These are phyloP conservation scores for Australoheros scitulus DNA, from an alignment of 2,113 vertebrate species.

Conservation along the genomic window DNA sequence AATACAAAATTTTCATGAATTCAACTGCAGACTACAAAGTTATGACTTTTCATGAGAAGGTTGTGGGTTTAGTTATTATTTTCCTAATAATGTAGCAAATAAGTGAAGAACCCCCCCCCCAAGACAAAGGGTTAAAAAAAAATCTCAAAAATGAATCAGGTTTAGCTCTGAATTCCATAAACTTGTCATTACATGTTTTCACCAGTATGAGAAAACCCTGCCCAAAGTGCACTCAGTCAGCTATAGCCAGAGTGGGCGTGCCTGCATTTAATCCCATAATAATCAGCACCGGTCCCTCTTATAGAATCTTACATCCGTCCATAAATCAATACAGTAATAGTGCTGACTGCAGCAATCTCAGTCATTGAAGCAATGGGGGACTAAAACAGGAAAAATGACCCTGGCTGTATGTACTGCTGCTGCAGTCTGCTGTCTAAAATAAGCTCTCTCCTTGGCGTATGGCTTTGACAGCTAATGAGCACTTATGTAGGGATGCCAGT, in stretches of 20 bases:
- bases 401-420: constrained; percentile 35
- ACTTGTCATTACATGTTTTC: not conserved
- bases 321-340: constrained; percentile 77
- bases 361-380: constrained; percentile 18
- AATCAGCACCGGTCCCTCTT: constrained; percentile 47
- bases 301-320: constrained; percentile 31
- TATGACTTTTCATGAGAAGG: no score
- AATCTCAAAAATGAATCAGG: not conserved
- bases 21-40: no score
- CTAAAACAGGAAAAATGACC: constrained; percentile 59
- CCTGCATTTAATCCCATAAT: constrained; percentile 64
- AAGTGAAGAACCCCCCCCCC: not conserved
- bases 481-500: constrained; percentile 18
- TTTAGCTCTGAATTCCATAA: not conserved
- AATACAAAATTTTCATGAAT: no score
- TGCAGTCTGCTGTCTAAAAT: constrained; percentile 60
- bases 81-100: not conserved
- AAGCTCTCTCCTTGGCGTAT: constrained; percentile 77
- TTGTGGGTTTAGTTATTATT: no score
- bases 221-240: constrained; percentile 3
- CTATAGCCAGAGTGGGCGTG: constrained; percentile 24
- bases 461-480: constrained; percentile 75
- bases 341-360: constrained; percentile 69
- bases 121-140: not conserved
- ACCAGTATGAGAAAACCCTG: constrained; percentile 1